Evolutionary conservation across 1,140 invertebrate species (phyloP), one percentile per base, ranked within the genome.

Genomic region (Colletes gigas): DNA sequence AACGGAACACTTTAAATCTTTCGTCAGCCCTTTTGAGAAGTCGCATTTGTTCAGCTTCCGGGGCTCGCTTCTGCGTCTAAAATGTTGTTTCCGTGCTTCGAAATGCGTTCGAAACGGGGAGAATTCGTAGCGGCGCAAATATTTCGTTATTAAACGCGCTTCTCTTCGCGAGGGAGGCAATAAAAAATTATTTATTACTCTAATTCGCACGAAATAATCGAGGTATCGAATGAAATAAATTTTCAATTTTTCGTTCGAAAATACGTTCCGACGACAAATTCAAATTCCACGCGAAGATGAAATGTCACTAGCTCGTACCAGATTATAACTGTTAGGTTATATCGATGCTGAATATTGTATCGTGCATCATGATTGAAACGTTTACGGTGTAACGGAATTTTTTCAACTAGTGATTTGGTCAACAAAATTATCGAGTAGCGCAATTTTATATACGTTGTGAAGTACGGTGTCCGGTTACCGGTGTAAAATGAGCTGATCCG

Each of bases 1-100:
- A 83, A 86, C 84, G 81, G 74, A 86, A 83, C 80, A 74, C 80
- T 85, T 74, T 86, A 86, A 86, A 86, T 86, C 83, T 74, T 75
- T 69, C 79, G 69, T 77, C 73, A 65, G 59, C 59, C 70, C 73
- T 30, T 54, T 70, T 83, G 70, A 59, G 63, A 30, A 30, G 67
- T 47, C 15, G 70, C 82, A 83, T 80, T 85, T 82, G 66, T 85
- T 63, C 83, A 79, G 83, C 83, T 86, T 86, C 84, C 41, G 59
- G 15, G 10, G 14, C 8, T 3, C 30, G 14, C 3, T 21, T 50
- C 10, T 19, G 6, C 14, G 6, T 12, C 4, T 44, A n/a, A 14
- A 10, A 54, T 39, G 39, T 7, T 9, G 15, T 52, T n/a, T 66
- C 55, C 60, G 47, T 41, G 47, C 47, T 60, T 73, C 54, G 17